These are phyloP conservation scores for Stenoptilia bipunctidactyla DNA, from an alignment of 2,888 invertebrate genomes.

Conservation along the genomic window DNA sequence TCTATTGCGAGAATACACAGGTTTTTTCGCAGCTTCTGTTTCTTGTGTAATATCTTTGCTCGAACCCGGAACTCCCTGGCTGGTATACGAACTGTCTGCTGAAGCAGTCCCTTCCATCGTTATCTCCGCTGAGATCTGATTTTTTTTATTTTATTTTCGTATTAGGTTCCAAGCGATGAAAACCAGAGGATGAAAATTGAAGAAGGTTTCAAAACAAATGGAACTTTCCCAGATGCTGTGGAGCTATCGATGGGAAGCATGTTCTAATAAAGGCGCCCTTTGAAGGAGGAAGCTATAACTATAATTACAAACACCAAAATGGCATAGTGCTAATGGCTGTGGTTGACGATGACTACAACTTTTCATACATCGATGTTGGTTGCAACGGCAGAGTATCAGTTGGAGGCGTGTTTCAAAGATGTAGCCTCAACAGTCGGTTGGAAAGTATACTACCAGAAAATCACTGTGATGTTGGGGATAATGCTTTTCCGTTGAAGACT, in stretches of 20 bases:
- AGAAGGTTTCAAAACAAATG: slow-evolving; percentile 11
- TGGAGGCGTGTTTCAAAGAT: slow-evolving; percentile 5
- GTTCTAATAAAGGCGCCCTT: slow-evolving; percentile 13
- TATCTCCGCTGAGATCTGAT: too few relatives aligned
- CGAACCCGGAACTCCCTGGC: too few relatives aligned
- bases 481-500: slow-evolving; percentile 6
- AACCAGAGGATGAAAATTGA: slow-evolving; percentile 7
- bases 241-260: slow-evolving; percentile 17
- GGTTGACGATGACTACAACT: slow-evolving; percentile 12
- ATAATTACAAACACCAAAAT: slow-evolving; percentile 17
- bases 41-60: too few relatives aligned
- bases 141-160: too few relatives aligned
- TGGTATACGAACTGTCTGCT: too few relatives aligned
- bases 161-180: too few relatives aligned
- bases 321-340: slow-evolving; percentile 18
- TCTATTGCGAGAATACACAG: too few relatives aligned
- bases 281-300: slow-evolving; percentile 14
- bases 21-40: too few relatives aligned
- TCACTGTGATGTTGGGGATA: slow-evolving; percentile 7
- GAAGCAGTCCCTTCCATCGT: too few relatives aligned
- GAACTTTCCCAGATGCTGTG: slow-evolving; percentile 17
- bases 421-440: background rate
- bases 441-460: background rate
- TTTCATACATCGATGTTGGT: slow-evolving; percentile 12
- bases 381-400: slow-evolving; percentile 8